A percentile compares a stretch with the other conserved stretches of the same genome.
These are phyloP conservation scores for Laspeyria flexula DNA, from an alignment of 2,888 invertebrate genomes.

Conservation along the genomic window DNA sequence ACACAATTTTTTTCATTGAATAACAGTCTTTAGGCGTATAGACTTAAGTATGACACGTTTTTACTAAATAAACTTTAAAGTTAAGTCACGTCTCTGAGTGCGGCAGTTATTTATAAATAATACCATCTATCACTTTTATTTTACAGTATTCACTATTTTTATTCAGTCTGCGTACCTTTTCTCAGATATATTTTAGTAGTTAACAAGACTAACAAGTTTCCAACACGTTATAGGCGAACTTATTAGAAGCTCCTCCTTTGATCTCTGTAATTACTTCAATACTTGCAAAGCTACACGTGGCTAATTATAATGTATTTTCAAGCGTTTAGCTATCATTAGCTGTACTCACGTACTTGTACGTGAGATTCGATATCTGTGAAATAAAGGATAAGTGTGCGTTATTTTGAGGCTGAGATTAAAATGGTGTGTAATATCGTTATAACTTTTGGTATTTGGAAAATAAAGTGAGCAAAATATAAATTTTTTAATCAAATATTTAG, in stretches of 20 bases:
- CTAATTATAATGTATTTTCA: slow-evolving; percentile 30
- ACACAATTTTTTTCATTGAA: no score
- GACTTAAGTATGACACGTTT: no score
- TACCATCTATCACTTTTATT: no score
- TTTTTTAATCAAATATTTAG: no score
- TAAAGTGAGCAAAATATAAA: no score
- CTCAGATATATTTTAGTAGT: slow-evolving; percentile 1
- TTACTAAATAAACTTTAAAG: no score
- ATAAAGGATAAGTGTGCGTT: neutral
- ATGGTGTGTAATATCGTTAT: neutral
- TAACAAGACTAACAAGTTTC: slow-evolving; percentile 6
- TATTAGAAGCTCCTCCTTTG: slow-evolving; percentile 5
- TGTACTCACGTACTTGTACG: neutral
- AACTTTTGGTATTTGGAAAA: no score
- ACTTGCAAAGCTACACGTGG: slow-evolving; percentile 6
- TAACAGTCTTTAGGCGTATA: no score
- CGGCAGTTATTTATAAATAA: no score
- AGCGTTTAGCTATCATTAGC: slow-evolving; percentile 11
- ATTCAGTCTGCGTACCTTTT: neutral
- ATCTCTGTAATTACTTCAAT: slow-evolving; percentile 2
- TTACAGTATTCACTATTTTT: neutral
- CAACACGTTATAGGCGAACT: slow-evolving; percentile 9
- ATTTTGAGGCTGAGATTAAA: neutral
- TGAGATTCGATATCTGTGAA: neutral
- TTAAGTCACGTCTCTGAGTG: no score